Evolutionary conservation across 2,113 vertebrate genomes (phyloP).

Genomic region (Speoplatyrhinus poulsoni): DNA sequence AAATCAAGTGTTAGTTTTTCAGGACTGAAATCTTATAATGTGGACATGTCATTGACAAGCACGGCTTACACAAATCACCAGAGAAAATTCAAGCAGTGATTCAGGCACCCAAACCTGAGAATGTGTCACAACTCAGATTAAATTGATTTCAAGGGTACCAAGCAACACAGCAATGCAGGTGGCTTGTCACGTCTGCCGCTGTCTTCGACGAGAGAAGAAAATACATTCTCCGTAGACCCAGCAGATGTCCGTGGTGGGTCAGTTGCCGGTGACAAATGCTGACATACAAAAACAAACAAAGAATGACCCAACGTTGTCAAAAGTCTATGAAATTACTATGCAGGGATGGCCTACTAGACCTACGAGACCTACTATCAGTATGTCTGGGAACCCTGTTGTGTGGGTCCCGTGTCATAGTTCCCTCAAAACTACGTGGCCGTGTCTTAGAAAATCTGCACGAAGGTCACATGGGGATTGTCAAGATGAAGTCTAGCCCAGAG

Average conservation of each 20-base stretch:
- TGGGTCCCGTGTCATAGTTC: not conserved
- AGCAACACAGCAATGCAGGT: conserved; percentile 16
- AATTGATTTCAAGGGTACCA: not conserved
- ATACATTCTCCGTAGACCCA: not conserved
- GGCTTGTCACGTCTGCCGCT: conserved; percentile 5
- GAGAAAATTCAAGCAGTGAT: conserved; percentile 19
- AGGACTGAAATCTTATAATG: conserved; percentile 6
- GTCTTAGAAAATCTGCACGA: too few relatives aligned
- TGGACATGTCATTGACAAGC: conserved; percentile 27
- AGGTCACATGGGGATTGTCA: too few relatives aligned
- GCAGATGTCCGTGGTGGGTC: not conserved
- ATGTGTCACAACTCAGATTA: not conserved
- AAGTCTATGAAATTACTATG: conserved; percentile 5
- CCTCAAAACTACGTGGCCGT: not conserved
- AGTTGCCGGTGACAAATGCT: too few relatives aligned
- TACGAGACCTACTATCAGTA: not conserved
- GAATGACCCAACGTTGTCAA: conserved; percentile 17
- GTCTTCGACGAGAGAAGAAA: not conserved
- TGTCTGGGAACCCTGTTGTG: not conserved
- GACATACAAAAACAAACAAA: conserved; percentile 1
- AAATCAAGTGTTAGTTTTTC: conserved; percentile 21
- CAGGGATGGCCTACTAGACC: not conserved
- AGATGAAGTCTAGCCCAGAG: too few relatives aligned
- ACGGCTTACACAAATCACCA: conserved; percentile 24
- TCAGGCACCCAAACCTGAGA: not conserved